Evolutionary conservation across 2,113 vertebrate species (phyloP).

Genomic region (Aleadryas rufinucha): DNA sequence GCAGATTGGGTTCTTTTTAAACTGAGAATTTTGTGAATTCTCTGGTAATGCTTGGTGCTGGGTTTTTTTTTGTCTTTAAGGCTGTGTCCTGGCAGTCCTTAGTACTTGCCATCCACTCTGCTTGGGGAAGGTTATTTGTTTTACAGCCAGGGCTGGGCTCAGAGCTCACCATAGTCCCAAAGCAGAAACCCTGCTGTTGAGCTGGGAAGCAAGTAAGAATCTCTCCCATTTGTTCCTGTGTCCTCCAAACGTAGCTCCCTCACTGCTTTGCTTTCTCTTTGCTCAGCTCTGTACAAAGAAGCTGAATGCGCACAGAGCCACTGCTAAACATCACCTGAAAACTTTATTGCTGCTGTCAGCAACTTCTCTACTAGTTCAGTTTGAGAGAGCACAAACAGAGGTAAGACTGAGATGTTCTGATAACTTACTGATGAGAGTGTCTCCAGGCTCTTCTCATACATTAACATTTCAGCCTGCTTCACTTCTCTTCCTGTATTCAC

Average conservation of each 20-base stretch:
- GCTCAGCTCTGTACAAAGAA: background rate
- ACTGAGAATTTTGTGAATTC: background rate
- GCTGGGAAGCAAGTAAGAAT: background rate
- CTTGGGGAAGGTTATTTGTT: background rate
- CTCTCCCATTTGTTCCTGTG: background rate
- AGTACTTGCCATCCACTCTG: background rate
- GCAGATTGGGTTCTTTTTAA: background rate
- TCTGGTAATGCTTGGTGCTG: background rate
- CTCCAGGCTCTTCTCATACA: conserved; percentile 13
- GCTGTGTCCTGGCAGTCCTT: background rate
- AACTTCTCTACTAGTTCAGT: background rate
- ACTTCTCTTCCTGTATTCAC: conserved; percentile 19
- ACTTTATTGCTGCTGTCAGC: conserved; percentile 24
- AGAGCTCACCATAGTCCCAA: background rate
- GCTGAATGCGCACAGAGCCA: background rate
- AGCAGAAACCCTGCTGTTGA: background rate
- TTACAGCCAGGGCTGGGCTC: background rate
- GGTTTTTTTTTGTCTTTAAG: background rate
- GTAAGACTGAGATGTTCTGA: conserved; percentile 1
- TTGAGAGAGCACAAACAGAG: background rate
- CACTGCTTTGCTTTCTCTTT: background rate
- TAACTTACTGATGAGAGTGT: conserved; percentile 3
- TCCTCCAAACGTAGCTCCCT: background rate
- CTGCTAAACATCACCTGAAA: background rate
- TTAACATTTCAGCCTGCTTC: conserved; percentile 21